These are phyloP conservation scores for Reticulitermes speratus DNA, from an alignment of 1,140 invertebrate species.

Conservation along the genomic window DNA sequence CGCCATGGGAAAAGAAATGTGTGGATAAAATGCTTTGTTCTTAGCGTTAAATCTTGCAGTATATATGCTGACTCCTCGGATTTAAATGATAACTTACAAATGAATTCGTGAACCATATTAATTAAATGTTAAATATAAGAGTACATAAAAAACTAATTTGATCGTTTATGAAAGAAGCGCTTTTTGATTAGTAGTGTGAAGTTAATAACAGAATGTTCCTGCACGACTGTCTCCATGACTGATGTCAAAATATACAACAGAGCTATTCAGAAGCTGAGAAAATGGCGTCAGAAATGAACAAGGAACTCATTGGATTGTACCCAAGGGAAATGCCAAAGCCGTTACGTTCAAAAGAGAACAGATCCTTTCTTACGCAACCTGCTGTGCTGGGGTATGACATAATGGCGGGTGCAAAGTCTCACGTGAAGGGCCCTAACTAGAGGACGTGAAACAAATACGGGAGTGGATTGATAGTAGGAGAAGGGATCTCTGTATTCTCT, in stretches of 20 bases:
- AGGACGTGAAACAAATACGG: slow-evolving; percentile 1
- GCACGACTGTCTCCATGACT: not conserved
- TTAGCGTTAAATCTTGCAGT: no score
- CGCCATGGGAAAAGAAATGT: no score
- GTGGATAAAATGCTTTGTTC: no score
- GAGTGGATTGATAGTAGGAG: not conserved
- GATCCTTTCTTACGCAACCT: not conserved
- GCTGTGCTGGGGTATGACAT: not conserved
- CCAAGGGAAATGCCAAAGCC: not conserved
- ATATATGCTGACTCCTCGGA: no score
- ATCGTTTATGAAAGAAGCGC: no score
- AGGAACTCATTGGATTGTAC: not conserved
- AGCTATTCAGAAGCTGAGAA: not conserved
- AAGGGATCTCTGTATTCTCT: not conserved
- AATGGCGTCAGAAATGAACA: not conserved
- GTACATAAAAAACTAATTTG: no score
- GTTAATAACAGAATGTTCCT: no score
- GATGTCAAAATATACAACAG: not conserved
- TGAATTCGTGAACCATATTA: no score
- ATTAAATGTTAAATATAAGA: no score
- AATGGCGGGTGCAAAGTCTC: not conserved
- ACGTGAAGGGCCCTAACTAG: not conserved
- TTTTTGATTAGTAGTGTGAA: no score
- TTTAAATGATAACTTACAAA: no score
- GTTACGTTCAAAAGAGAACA: not conserved